Evolutionary conservation across 2,113 vertebrate genomes (phyloP).

Genomic region (Ictalurus furcatus): DNA sequence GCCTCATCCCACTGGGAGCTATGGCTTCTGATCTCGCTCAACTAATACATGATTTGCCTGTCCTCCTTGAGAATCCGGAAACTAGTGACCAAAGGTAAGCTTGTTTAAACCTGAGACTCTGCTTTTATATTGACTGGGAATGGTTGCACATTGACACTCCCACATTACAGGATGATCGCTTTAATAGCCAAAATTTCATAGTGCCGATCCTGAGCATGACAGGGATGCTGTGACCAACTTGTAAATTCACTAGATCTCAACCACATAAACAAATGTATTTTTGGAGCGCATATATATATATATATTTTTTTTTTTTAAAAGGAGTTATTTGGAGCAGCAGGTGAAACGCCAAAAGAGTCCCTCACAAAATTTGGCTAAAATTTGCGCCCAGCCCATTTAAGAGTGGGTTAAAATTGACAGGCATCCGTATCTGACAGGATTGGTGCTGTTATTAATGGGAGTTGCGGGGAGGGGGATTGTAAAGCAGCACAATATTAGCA

Average conservation of each 20-base stretch:
- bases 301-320: too few species aligned
- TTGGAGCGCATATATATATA: too few species aligned
- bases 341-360: not conserved
- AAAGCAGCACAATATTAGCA: too few species aligned
- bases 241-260: not conserved
- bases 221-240: not conserved
- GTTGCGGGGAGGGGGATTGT: too few species aligned
- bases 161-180: not conserved
- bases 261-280: not conserved
- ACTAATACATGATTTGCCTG: slow-evolving; percentile 72
- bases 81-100: slow-evolving; percentile 73
- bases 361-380: not conserved
- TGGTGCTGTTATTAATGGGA: too few species aligned
- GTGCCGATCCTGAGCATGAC: not conserved
- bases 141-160: not conserved
- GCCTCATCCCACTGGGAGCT: slow-evolving; percentile 72
- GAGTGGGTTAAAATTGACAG: not conserved
- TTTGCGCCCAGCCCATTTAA: too few species aligned
- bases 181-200: not conserved
- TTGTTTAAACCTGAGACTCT: not conserved
- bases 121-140: not conserved
- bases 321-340: not conserved
- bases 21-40: slow-evolving; percentile 59
- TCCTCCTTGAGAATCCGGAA: slow-evolving; percentile 67
- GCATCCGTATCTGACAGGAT: too few species aligned